These are phyloP conservation scores for Sphaerodactylus townsendi DNA, from an alignment of 2,113 vertebrate species.

Conservation along the genomic window DNA sequence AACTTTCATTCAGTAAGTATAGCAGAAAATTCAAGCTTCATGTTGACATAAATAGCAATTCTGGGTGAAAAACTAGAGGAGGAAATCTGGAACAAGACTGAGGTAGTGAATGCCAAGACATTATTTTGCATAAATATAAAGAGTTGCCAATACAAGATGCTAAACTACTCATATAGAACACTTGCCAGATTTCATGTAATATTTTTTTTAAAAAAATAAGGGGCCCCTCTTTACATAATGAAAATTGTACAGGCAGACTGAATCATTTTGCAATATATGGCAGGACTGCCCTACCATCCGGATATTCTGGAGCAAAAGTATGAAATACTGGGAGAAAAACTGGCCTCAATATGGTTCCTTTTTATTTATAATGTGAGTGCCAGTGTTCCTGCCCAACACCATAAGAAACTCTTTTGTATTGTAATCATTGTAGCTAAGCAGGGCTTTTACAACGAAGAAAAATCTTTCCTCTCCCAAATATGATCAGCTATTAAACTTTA, in stretches of 20 bases:
- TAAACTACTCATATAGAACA: background rate
- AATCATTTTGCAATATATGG: background rate
- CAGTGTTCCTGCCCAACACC: background rate
- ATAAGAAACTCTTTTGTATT: background rate
- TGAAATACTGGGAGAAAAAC: background rate
- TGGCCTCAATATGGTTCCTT: background rate
- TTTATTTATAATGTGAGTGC: background rate
- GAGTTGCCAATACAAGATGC: background rate
- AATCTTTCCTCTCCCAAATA: background rate
- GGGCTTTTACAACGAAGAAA: background rate
- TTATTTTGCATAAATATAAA: background rate
- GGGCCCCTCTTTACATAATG: too few species aligned
- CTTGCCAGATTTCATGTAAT: background rate
- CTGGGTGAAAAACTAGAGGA: background rate
- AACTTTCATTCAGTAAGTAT: background rate
- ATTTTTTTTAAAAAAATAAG: too few species aligned
- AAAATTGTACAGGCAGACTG: background rate
- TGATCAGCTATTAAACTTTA: too few species aligned
- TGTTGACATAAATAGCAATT: background rate
- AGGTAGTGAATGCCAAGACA: background rate
- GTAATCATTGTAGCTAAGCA: background rate
- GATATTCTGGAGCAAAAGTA: background rate
- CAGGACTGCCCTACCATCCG: background rate
- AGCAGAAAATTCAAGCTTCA: background rate
- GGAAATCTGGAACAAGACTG: background rate